These are phyloP conservation scores for Cotesia congregata DNA, from an alignment of 2,888 invertebrate genomes.

Conservation along the genomic window DNA sequence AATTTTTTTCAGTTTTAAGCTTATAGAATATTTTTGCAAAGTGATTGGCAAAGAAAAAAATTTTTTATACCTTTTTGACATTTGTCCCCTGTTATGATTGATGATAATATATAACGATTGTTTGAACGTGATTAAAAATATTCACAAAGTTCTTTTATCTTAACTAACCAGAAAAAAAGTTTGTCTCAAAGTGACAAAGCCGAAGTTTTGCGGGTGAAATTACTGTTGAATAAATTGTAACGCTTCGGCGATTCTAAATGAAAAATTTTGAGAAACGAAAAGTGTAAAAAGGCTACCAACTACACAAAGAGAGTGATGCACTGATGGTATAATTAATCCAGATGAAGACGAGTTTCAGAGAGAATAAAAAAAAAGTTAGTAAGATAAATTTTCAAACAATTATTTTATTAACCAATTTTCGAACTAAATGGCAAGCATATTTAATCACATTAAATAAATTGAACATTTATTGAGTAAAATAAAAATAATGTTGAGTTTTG, in stretches of 20 bases:
- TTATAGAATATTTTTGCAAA: too few species aligned
- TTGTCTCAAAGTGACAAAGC: conserved; percentile 21
- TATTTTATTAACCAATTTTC: neutral
- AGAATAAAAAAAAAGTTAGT: neutral
- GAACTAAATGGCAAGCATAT: too few species aligned
- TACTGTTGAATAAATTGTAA: conserved; percentile 28
- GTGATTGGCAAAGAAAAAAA: too few species aligned
- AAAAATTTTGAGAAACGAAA: conserved; percentile 26
- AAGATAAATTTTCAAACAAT: neutral
- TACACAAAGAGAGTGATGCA: conserved; percentile 18
- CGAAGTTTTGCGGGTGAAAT: conserved; percentile 26
- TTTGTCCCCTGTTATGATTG: too few species aligned
- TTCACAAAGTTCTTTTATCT: neutral
- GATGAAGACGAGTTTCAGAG: neutral
- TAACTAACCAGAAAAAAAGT: conserved; percentile 19
- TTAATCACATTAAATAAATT: neutral
- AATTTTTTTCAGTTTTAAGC: too few species aligned
- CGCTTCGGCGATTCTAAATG: conserved; percentile 25
- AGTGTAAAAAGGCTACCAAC: conserved; percentile 1
- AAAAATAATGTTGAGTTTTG: neutral
- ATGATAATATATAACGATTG: neutral
- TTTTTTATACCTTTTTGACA: too few species aligned
- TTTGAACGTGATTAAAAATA: neutral
- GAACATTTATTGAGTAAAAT: neutral
- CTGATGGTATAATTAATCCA: neutral